phyloP scores from a whole-genome alignment of 1,140 invertebrate genomes.

The Teleopsis dalmanni region DNA sequence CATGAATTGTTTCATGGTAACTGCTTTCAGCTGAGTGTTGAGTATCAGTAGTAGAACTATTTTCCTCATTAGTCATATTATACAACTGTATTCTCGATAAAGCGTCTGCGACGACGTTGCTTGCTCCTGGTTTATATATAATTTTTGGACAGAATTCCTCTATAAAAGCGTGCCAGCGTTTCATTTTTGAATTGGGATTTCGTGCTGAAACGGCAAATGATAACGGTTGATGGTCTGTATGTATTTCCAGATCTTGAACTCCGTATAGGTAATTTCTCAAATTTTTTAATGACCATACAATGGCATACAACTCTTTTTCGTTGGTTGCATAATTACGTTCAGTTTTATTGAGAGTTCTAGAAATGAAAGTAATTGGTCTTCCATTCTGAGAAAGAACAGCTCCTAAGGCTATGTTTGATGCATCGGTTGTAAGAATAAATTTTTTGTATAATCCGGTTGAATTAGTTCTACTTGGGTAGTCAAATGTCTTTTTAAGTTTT shows the following conservation, averaged over 20 bases:
- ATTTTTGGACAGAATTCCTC: slow-evolving; percentile 27
- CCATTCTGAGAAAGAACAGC: slow-evolving; percentile 31
- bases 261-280: slow-evolving; percentile 46
- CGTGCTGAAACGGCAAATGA: slow-evolving; percentile 43
- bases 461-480: slow-evolving; percentile 30
- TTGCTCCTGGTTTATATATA: slow-evolving; percentile 1
- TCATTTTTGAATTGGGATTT: slow-evolving; percentile 44
- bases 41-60: no score
- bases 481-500: slow-evolving; percentile 6
- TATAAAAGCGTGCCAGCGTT: slow-evolving; percentile 47
- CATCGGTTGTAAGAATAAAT: slow-evolving; percentile 39
- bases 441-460: slow-evolving; percentile 25
- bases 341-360: slow-evolving; percentile 36
- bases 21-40: not conserved
- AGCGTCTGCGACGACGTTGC: slow-evolving; percentile 1
- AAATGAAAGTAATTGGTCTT: slow-evolving; percentile 7
- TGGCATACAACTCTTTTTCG: slow-evolving; percentile 48
- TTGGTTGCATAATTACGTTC: slow-evolving; percentile 42
- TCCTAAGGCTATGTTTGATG: slow-evolving; percentile 22
- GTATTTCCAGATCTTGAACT: slow-evolving; percentile 39
- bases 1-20: not conserved
- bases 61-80: not conserved
- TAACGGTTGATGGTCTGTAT: slow-evolving; percentile 47
- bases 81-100: not conserved
- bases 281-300: slow-evolving; percentile 46